phyloP scores from a whole-genome alignment of 2,113 vertebrate genomes.

The Sphaerodactylus townsendi region DNA sequence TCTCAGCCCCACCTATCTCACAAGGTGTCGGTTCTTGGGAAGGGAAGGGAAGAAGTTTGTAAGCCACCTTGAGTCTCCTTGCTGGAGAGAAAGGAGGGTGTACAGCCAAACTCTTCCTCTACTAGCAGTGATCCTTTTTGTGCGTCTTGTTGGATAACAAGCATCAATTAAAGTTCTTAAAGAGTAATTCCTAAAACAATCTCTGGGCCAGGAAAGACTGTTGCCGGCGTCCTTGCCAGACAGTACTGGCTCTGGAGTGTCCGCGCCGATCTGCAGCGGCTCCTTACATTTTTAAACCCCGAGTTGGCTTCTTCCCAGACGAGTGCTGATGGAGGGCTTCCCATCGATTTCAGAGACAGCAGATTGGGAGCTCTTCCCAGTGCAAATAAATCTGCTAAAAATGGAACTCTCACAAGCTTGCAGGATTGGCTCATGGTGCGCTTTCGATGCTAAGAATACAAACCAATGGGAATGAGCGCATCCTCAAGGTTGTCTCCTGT shows the following conservation, averaged over 20 bases:
- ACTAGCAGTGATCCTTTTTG: background rate
- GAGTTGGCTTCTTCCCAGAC: background rate
- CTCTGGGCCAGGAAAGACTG: too few species aligned
- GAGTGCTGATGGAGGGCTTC: background rate
- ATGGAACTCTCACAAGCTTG: background rate
- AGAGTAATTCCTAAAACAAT: background rate
- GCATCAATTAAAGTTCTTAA: background rate
- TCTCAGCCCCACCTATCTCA: too few species aligned
- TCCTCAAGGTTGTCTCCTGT: background rate
- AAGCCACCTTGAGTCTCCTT: too few species aligned
- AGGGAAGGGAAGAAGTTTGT: too few species aligned
- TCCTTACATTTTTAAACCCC: background rate
- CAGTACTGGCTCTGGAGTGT: background rate
- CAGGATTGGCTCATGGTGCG: background rate
- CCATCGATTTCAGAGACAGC: background rate
- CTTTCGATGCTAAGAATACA: background rate
- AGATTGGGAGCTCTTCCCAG: background rate
- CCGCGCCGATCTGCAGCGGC: background rate
- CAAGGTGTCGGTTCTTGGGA: too few species aligned
- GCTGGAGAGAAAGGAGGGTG: too few species aligned
- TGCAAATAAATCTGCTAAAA: background rate
- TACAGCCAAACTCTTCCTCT: too few species aligned
- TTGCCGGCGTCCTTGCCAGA: background rate
- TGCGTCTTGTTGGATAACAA: background rate
- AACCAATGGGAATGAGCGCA: background rate